A percentile compares a stretch with the other conserved stretches of the same genome.
Evolutionary conservation across 2,113 vertebrate genomes (phyloP).

Genomic region (Leptocoma aspasia): DNA sequence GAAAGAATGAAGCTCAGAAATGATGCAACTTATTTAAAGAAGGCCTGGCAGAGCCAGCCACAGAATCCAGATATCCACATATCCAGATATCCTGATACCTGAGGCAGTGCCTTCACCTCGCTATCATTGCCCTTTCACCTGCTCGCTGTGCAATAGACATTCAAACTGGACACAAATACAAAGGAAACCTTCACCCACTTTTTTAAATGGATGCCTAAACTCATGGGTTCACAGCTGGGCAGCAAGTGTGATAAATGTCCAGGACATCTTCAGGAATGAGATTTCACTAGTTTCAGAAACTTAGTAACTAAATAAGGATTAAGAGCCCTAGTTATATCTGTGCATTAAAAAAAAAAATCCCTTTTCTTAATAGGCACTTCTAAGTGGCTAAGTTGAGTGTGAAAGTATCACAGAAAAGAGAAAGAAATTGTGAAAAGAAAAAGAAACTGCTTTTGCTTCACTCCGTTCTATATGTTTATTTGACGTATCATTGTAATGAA

Average conservation of each 20-base stretch:
- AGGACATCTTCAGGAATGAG: background rate
- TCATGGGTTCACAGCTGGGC: background rate
- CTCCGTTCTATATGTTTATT: background rate
- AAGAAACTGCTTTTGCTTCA: background rate
- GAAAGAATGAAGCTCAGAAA: conserved; percentile 39
- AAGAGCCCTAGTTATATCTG: background rate
- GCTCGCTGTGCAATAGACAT: background rate
- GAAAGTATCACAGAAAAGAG: background rate
- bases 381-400: background rate
- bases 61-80: background rate
- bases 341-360: no score
- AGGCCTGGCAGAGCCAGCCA: background rate
- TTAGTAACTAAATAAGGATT: background rate
- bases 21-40: conserved; percentile 10
- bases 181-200: background rate
- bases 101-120: background rate
- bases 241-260: background rate
- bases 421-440: background rate
- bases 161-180: background rate
- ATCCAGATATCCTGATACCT: background rate
- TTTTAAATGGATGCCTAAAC: background rate
- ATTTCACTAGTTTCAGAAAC: background rate
- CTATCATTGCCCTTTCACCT: background rate
- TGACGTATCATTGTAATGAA: background rate
- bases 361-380: background rate